These are phyloP conservation scores for Zaprionus lachaisei DNA, from an alignment of 1,140 invertebrate species.

Conservation along the genomic window DNA sequence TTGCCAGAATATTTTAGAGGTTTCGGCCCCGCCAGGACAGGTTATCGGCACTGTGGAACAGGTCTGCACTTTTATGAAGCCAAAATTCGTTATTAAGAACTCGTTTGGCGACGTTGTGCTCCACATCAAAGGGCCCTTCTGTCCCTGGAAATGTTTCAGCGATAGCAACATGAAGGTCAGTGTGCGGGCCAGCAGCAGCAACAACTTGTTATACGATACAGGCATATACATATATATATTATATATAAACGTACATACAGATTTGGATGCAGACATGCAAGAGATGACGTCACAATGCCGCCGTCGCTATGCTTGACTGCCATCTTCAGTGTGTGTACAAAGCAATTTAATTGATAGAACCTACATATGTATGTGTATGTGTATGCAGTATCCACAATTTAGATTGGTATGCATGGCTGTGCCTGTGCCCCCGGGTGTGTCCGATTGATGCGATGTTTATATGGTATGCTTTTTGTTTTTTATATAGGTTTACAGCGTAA, in stretches of 20 bases:
- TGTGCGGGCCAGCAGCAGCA: conserved; percentile 25
- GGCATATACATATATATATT: conserved; percentile 4
- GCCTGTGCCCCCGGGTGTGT: conserved; percentile 13
- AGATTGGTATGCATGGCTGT: conserved; percentile 6
- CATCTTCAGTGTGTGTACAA: conserved; percentile 30
- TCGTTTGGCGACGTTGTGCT: conserved; percentile 88
- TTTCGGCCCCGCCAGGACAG: conserved; percentile 84
- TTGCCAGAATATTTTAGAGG: conserved; percentile 90
- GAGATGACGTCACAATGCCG: conserved; percentile 54
- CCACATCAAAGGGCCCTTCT: conserved; percentile 89
- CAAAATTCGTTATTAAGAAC: conserved; percentile 89
- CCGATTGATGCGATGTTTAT: conserved; percentile 37
- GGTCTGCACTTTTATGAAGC: conserved; percentile 89
- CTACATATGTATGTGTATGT: neutral
- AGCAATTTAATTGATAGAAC: conserved; percentile 51
- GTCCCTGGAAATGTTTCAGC: conserved; percentile 87
- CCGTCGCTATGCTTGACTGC: conserved; percentile 50
- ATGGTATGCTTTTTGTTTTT: conserved; percentile 3
- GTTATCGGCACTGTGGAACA: conserved; percentile 89
- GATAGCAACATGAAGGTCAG: conserved; percentile 85
- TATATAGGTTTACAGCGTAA: conserved; percentile 63
- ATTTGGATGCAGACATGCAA: conserved; percentile 27
- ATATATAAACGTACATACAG: conserved; percentile 17
- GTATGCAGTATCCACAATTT: neutral
- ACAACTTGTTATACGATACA: conserved; percentile 49